Base-by-base conservation (phyloP, 2,888 invertebrate genomes). In the Himalopsyche tibetana region DNA sequence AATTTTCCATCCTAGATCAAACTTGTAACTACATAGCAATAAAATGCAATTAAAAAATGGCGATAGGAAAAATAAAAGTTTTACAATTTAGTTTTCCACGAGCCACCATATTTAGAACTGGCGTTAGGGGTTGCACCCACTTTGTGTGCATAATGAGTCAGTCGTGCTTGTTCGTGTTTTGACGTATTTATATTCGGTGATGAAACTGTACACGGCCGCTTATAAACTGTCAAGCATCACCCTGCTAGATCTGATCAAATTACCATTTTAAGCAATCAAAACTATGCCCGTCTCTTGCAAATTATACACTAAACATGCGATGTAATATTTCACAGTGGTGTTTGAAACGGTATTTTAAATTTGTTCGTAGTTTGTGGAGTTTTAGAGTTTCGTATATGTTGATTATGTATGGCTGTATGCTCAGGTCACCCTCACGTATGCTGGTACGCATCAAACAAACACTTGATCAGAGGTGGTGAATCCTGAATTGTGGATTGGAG, bases 111-210 rank as follows among this genome's bases (percentile, higher is more conserved):
- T 79, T 40, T 36, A 55, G 12, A 42, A 69, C 56, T 15, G 51
- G 69, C 63, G 45, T 45, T 19, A 40, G 82, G 86, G 87, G 84
- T 82, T 88, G 86, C 86, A 87, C 85, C 84, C 86, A 85, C 82
- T 84, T 85, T 88, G 87, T 88, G 87, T 86, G 86, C 85, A 88
- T 86, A 88, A 85, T 88, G 88, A 88, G 84, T 88, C 88, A 88
- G 88, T 85, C 86, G 84, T 84, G 85, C 85, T 79, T 80, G 86
- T 82, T 84, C 86, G 84, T 55, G 56, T 86, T 87, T 83, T 86
- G 87, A 87, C 82, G 85, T 88, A 82, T 88, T 86, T 86, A 85
- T 82, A 84, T 80, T 86, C 84, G 85, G 74, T 81, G 56, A 74
- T 74, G 74, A 74, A 74, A 51, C 80, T 80, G 74, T 74, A 74